Evolutionary conservation across 2,113 vertebrate species (phyloP).

Genomic region (Callopanchax toddi): DNA sequence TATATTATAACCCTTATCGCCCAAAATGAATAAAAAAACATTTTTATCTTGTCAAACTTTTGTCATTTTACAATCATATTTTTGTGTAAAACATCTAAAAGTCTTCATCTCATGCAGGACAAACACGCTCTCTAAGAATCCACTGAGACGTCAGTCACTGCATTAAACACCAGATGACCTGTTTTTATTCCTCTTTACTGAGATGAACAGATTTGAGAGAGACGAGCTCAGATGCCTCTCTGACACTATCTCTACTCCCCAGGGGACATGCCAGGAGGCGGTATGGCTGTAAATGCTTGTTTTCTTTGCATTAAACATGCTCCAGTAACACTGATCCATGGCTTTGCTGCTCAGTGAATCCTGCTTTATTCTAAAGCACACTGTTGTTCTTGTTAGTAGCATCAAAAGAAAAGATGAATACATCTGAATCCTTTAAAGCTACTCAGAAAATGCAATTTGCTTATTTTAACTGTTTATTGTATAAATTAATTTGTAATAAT

Average conservation of each 20-base stretch:
- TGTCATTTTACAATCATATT: no score
- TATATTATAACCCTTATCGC: no score
- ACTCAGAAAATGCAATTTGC: no score
- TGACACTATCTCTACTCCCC: constrained; percentile 24
- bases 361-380: no score
- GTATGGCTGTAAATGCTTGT: constrained; percentile 59
- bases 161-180: constrained; percentile 60
- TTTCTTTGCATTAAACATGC: constrained; percentile 68
- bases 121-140: constrained; percentile 16
- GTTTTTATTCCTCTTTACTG: constrained; percentile 11
- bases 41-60: no score
- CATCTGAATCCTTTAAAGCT: no score
- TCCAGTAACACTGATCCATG: constrained; percentile 55
- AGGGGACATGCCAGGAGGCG: constrained; percentile 4
- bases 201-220: constrained; percentile 26
- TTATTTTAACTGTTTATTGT: no score
- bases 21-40: no score
- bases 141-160: constrained; percentile 33
- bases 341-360: not conserved
- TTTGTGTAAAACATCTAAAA: no score
- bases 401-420: not conserved
- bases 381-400: not conserved
- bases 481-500: no score
- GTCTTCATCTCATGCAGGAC: no score
- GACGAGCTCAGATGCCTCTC: constrained; percentile 27